Percentiles rank a stretch among this genome's conserved stretches.
Evolutionary conservation across 2,113 vertebrate genomes (phyloP).

Genomic region (Pristiophorus japonicus): DNA sequence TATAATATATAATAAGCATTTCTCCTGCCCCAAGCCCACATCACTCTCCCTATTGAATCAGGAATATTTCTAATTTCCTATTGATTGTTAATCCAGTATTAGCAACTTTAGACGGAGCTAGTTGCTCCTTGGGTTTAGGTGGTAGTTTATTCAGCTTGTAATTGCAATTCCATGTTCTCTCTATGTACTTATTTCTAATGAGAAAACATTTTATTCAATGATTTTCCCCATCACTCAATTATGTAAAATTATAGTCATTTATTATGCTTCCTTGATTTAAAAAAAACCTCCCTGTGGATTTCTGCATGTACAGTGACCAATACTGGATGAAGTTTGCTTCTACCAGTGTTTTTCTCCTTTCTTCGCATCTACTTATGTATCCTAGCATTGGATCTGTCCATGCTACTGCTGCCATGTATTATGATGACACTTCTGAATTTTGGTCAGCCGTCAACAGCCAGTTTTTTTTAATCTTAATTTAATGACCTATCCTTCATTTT

Average conservation of each 20-base stretch:
- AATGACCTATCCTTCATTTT: background rate
- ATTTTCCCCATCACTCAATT: background rate
- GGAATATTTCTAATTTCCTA: background rate
- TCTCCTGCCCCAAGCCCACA: background rate
- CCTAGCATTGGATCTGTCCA: background rate
- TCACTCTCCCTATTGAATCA: background rate
- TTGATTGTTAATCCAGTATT: background rate
- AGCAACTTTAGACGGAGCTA: background rate
- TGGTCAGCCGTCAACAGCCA: background rate
- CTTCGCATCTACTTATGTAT: background rate
- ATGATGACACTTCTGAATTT: background rate
- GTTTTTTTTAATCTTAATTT: background rate
- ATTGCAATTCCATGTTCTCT: background rate
- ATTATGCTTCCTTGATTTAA: background rate
- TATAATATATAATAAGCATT: background rate
- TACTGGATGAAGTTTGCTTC: background rate
- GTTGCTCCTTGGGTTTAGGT: background rate
- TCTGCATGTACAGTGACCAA: background rate
- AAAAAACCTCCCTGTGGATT: background rate
- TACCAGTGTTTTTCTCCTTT: background rate
- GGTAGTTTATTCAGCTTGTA: background rate
- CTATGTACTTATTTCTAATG: background rate
- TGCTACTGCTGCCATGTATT: background rate
- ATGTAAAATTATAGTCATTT: background rate
- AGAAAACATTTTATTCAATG: background rate